These are phyloP conservation scores for Parnassius smintheus DNA, from an alignment of 2,888 invertebrate genomes.

Conservation along the genomic window DNA sequence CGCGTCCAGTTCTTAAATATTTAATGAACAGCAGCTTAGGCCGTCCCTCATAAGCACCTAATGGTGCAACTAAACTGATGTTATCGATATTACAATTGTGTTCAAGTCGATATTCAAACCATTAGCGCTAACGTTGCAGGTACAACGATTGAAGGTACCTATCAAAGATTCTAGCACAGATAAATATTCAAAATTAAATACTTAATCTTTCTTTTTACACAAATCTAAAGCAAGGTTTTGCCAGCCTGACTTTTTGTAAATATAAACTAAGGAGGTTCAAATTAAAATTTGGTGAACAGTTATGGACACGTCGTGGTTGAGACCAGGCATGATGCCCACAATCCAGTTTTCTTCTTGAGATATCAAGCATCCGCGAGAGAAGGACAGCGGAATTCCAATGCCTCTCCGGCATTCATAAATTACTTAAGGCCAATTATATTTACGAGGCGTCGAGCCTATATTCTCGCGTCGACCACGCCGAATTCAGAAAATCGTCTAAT, in stretches of 20 bases:
- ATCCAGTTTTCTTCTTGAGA: too few species aligned
- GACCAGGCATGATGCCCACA: too few species aligned
- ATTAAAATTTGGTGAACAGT: too few species aligned
- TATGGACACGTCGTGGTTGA: too few species aligned
- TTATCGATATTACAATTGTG: conserved; percentile 1
- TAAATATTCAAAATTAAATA: too few species aligned
- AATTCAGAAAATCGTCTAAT: conserved; percentile 46
- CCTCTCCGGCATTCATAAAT: conserved; percentile 31
- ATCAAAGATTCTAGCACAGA: not conserved
- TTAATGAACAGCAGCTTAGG: not conserved
- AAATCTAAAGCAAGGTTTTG: too few species aligned
- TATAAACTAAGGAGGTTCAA: too few species aligned
- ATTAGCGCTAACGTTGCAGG: not conserved
- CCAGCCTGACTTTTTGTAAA: too few species aligned
- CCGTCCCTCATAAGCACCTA: not conserved
- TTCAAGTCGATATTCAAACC: not conserved
- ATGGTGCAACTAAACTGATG: not conserved
- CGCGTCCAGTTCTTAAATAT: not conserved
- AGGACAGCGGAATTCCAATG: too few species aligned
- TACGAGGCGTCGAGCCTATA: conserved; percentile 37
- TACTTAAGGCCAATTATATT: conserved; percentile 45
- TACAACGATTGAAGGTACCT: not conserved
- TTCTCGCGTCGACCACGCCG: conserved; percentile 35
- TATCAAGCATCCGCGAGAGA: too few species aligned
- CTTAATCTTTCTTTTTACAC: too few species aligned